These are phyloP conservation scores for Hippoglossus stenolepis DNA, from an alignment of 2,113 vertebrate species.

Conservation along the genomic window DNA sequence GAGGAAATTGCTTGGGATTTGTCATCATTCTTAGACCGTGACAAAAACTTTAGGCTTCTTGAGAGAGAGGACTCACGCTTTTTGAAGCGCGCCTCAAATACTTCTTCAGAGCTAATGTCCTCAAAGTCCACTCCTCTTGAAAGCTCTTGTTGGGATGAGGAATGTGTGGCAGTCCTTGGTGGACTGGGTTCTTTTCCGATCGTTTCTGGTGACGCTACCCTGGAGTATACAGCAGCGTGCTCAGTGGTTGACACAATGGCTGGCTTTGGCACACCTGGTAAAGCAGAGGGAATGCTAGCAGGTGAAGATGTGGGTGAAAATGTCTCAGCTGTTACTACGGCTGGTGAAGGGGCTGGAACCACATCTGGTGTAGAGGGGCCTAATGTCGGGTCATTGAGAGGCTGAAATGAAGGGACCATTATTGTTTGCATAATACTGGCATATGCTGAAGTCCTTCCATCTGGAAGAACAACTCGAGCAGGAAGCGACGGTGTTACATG, in stretches of 20 bases:
- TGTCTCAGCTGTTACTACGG: slow-evolving; percentile 25
- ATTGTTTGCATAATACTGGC: slow-evolving; percentile 94
- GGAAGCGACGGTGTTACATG: slow-evolving; percentile 64
- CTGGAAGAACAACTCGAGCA: slow-evolving; percentile 78
- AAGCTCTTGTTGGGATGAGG: slow-evolving; percentile 61
- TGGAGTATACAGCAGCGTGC: slow-evolving; percentile 84
- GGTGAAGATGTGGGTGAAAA: slow-evolving; percentile 16
- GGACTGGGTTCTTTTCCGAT: slow-evolving; percentile 81
- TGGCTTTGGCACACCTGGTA: slow-evolving; percentile 51
- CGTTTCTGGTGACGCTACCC: slow-evolving; percentile 82
- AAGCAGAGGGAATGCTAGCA: slow-evolving; percentile 19
- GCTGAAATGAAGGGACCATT: slow-evolving; percentile 77
- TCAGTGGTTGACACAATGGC: slow-evolving; percentile 65
- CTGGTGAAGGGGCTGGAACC: slow-evolving; percentile 10
- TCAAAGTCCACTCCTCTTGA: slow-evolving; percentile 77
- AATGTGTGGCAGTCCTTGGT: slow-evolving; percentile 58
- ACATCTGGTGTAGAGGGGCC: slow-evolving; percentile 47
- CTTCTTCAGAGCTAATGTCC: slow-evolving; percentile 93
- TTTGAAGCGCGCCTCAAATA: slow-evolving; percentile 97
- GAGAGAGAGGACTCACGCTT: slow-evolving; percentile 91
- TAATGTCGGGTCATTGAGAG: slow-evolving; percentile 38
- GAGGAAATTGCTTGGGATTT: slow-evolving; percentile 69
- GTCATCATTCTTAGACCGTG: slow-evolving; percentile 90
- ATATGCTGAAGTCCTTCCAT: slow-evolving; percentile 86
- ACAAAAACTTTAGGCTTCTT: slow-evolving; percentile 89